Conservation (phyloP, 2,797 vertebrate genomes). For the Urocyon cinereoargenteus region DNA sequence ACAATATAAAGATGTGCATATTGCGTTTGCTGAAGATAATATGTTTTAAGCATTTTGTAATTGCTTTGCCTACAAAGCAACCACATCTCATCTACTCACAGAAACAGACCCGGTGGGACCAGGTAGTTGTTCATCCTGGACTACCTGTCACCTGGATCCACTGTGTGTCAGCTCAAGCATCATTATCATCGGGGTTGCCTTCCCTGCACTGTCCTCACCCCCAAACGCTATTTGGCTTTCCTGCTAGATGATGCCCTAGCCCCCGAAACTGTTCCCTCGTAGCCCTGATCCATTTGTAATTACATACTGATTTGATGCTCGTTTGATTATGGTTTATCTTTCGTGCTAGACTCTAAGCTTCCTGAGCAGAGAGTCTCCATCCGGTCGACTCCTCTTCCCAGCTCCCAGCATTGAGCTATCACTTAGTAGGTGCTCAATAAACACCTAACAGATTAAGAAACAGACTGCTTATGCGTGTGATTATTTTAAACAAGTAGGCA, state of each 20-base stretch:
- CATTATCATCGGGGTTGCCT: neutral
- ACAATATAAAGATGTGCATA: neutral
- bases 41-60: neutral
- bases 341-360: neutral
- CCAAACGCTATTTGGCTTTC: neutral
- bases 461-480: neutral
- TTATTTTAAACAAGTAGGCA: constrained; percentile 7
- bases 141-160: neutral
- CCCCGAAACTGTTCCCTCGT: neutral
- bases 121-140: neutral
- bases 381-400: neutral
- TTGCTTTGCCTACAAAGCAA: neutral
- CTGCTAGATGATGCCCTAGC: neutral
- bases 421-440: neutral
- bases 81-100: neutral
- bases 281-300: neutral
- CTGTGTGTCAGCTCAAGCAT: neutral
- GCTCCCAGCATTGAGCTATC: neutral
- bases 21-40: neutral
- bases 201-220: neutral
- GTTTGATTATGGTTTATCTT: neutral
- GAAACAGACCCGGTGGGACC: neutral
- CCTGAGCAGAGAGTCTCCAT: neutral
- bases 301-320: neutral
- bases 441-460: neutral